Percentiles rank a stretch among this genome's conserved stretches.
Evolutionary conservation across 2,113 vertebrate genomes (phyloP).

Genomic region (Petrocephalus microphthalmus): DNA sequence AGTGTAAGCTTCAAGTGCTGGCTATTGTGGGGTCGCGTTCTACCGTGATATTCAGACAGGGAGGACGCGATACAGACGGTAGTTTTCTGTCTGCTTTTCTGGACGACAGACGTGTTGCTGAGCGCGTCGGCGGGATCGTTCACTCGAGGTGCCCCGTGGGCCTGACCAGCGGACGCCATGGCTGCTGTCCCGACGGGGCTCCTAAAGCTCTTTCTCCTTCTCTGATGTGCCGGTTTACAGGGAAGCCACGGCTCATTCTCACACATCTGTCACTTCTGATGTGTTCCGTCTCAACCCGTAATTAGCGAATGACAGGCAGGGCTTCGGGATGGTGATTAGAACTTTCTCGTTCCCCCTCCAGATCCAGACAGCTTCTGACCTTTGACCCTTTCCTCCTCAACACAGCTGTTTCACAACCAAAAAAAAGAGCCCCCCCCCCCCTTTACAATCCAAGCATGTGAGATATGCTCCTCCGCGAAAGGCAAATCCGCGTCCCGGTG

Average conservation of each 20-base stretch:
- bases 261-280: slow-evolving; percentile 20
- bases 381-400: slow-evolving; percentile 47
- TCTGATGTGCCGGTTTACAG: slow-evolving; percentile 5
- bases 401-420: slow-evolving; percentile 64
- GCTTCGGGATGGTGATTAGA: slow-evolving; percentile 62
- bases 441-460: slow-evolving; percentile 42
- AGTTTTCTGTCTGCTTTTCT: background rate
- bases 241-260: background rate
- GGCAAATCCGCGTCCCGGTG: background rate
- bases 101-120: slow-evolving; percentile 21
- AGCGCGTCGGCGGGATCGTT: slow-evolving; percentile 18
- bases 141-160: background rate
- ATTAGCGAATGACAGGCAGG: slow-evolving; percentile 55
- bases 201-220: background rate
- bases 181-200: background rate
- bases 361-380: slow-evolving; percentile 62
- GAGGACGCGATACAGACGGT: background rate
- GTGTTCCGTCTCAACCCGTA: slow-evolving; percentile 55
- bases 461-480: slow-evolving; percentile 24
- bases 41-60: slow-evolving; percentile 36
- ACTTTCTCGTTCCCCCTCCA: slow-evolving; percentile 50
- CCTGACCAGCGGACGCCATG: background rate
- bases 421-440: slow-evolving; percentile 21
- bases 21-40: slow-evolving; percentile 40
- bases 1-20: slow-evolving; percentile 46